A percentile compares a stretch with the other conserved stretches of the same genome.
phyloP scores from a whole-genome alignment of 2,113 vertebrate genomes.

The Eleginops maclovinus region DNA sequence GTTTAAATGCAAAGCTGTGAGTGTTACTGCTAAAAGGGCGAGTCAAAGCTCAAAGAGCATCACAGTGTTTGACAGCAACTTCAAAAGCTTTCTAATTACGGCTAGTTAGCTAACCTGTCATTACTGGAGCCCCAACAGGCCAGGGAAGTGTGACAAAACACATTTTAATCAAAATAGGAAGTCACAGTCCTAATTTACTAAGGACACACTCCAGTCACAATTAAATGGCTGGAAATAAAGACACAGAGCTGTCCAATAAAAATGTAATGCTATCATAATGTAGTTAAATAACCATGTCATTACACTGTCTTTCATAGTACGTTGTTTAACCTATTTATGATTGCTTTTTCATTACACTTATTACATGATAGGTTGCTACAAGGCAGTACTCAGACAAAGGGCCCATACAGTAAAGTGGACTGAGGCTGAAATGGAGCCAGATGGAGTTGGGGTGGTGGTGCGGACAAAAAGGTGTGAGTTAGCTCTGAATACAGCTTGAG shows the following conservation, averaged over 20 bases:
- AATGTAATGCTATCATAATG: background rate
- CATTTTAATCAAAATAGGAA: background rate
- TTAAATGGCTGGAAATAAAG: background rate
- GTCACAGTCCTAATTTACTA: background rate
- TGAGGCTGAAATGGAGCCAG: conserved; percentile 66
- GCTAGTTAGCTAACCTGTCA: background rate
- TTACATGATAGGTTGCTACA: conserved; percentile 72
- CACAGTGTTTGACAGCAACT: background rate
- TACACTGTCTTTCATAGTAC: background rate
- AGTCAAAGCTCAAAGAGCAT: background rate
- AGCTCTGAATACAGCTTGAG: conserved; percentile 73
- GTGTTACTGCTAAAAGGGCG: background rate
- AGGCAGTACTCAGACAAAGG: conserved; percentile 45
- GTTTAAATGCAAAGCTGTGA: background rate
- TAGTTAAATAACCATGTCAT: background rate
- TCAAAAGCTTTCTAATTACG: background rate
- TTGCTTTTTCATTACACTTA: conserved; percentile 41
- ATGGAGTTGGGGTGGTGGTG: conserved; percentile 61
- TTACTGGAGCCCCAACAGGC: background rate
- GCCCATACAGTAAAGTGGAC: conserved; percentile 31
- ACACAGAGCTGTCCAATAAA: background rate
- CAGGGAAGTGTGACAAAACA: background rate
- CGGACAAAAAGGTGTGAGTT: conserved; percentile 61
- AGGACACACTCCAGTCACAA: background rate
- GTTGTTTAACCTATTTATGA: background rate